Percentiles rank a stretch among this genome's conserved stretches.
phyloP scores from a whole-genome alignment of 2,888 invertebrate species.

The Pterostichus niger region DNA sequence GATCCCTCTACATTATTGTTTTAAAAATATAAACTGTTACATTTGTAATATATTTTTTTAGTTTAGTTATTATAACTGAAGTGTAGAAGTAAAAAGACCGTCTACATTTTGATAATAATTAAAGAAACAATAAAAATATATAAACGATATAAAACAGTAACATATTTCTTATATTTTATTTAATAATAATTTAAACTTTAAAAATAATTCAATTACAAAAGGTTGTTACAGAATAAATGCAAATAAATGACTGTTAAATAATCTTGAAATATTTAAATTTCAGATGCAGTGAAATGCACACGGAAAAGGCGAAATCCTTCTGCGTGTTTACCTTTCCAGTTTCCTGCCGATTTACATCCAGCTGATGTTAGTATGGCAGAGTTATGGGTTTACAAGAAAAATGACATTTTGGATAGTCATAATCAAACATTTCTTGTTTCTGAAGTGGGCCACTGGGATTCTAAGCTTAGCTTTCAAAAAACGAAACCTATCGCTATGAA shows the following conservation, averaged over 20 bases:
- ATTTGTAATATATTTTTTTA: too few relatives aligned
- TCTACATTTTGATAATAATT: too few relatives aligned
- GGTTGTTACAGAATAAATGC: too few relatives aligned
- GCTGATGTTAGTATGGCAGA: slow-evolving; percentile 89
- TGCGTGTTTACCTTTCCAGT: slow-evolving; percentile 87
- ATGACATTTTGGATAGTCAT: slow-evolving; percentile 82
- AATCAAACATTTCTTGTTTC: slow-evolving; percentile 89
- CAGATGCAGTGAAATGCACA: slow-evolving; percentile 79
- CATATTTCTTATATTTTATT: too few relatives aligned
- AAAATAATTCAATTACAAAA: too few relatives aligned
- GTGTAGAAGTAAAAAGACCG: neutral
- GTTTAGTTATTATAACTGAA: too few relatives aligned
- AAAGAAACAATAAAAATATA: too few relatives aligned
- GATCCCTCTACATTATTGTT: neutral
- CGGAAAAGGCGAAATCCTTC: slow-evolving; percentile 81
- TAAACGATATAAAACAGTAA: too few relatives aligned
- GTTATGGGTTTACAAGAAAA: slow-evolving; percentile 89
- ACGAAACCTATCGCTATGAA: slow-evolving; percentile 89
- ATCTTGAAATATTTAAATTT: too few relatives aligned
- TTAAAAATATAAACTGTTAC: too few relatives aligned
- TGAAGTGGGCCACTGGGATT: slow-evolving; percentile 88
- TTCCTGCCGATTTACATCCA: slow-evolving; percentile 87
- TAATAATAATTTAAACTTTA: too few relatives aligned
- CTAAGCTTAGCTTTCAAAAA: slow-evolving; percentile 85
- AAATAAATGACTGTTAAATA: too few relatives aligned